Evolutionary conservation across 1,140 invertebrate genomes (phyloP), one percentile per base, ranked within the genome.

Genomic region (Apis dorsata): DNA sequence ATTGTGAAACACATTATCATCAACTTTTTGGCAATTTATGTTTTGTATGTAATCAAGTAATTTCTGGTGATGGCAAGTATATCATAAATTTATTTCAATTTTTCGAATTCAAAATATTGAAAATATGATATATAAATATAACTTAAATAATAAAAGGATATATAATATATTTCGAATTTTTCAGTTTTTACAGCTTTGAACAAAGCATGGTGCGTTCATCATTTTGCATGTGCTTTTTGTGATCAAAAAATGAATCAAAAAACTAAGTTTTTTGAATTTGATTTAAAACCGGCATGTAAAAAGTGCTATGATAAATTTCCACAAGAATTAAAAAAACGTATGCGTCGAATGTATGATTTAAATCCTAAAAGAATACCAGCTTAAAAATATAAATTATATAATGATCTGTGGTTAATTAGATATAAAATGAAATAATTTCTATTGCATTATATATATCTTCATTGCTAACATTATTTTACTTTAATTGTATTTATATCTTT

Each of bases 201-300:
- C 93, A 99, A 99, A 94, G 98, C 98, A n/a, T 99, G 99, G 99
- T 99, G 99, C 94, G 97, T 99, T 49, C 97, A 99, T 93, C 99
- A 99, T 93, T 99, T 99, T 94, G 97, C 98, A n/a, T 99, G 99
- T 94, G 97, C 98, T 24, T 96, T 99, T 81, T 99, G 99, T 94
- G 99, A 99, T 93, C 97, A 97, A 85, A 98, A 99, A 93, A 98
- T 99, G 96, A 99, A 97, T 92, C 98, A 99, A 89, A 99, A 99
- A 94, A 99, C 98, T 11, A 99, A 99, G 94, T 99, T 99, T 94
- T 99, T 99, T 93, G 99, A 99, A 94, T 98, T 99, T 92, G 99
- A 99, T 94, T 95, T 99, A 94, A 98, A 98, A 91, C 99, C 99
- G 44, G 99, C 99, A 2, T 99, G 99, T 94, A 99, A 99, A 94